Conservation (phyloP, 1,140 invertebrate genomes). For the Subanguina moxae region DNA sequence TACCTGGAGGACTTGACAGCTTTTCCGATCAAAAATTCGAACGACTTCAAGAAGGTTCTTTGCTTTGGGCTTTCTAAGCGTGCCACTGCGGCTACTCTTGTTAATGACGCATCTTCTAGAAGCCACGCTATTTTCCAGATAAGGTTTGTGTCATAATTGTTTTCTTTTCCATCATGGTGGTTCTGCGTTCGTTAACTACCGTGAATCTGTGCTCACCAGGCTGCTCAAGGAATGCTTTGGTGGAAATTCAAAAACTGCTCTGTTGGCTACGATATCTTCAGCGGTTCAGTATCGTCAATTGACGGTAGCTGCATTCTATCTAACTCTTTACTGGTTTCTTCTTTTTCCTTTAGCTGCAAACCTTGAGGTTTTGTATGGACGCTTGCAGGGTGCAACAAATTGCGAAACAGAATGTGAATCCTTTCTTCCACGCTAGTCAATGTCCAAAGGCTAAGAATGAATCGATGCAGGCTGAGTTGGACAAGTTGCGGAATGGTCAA, state of each 20-base stretch:
- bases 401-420: conserved; percentile 4
- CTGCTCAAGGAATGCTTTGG: conserved; percentile 23
- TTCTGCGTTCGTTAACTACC: conserved; percentile 17
- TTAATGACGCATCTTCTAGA: conserved; percentile 20
- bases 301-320: too few species aligned
- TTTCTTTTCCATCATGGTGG: background rate
- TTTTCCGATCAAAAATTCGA: background rate
- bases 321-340: too few species aligned
- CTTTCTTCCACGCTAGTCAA: background rate
- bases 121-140: conserved; percentile 19
- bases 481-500: background rate
- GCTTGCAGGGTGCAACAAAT: background rate
- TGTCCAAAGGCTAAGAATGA: conserved; percentile 5
- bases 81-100: conserved; percentile 10
- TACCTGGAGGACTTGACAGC: conserved; percentile 17
- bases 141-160: background rate
- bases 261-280: conserved; percentile 17
- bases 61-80: conserved; percentile 1
- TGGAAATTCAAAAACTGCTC: conserved; percentile 14
- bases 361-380: conserved; percentile 4
- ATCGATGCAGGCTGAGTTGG: background rate
- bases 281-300: conserved; percentile 7
- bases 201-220: conserved; percentile 23
- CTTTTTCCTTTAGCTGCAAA: conserved; percentile 2
- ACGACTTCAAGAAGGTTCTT: conserved; percentile 8